phyloP scores from a whole-genome alignment of 2,113 vertebrate species.

The Alectura lathami region DNA sequence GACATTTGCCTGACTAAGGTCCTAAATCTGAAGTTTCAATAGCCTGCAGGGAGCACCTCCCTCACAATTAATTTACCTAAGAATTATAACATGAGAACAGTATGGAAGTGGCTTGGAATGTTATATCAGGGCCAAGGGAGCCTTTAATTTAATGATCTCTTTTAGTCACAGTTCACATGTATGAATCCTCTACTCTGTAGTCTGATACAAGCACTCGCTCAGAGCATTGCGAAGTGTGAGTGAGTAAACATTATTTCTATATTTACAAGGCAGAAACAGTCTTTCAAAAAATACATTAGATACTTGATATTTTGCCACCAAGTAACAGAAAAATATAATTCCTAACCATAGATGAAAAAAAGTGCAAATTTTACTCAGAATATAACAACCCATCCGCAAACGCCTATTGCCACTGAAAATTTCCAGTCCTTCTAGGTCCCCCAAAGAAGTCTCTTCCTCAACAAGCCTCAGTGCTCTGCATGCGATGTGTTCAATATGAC shows the following conservation, averaged over 20 bases:
- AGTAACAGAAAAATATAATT: neutral
- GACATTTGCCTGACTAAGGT: neutral
- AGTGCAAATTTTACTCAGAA: neutral
- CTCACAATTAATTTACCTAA: constrained; percentile 55
- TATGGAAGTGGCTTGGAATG: constrained; percentile 42
- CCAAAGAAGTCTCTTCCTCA: neutral
- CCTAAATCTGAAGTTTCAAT: constrained; percentile 51
- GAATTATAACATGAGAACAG: constrained; percentile 58
- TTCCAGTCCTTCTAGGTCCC: neutral
- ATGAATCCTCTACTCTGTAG: constrained; percentile 20
- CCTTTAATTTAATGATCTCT: constrained; percentile 57
- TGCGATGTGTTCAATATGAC: neutral
- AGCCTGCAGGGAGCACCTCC: constrained; percentile 30
- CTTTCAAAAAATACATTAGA: neutral
- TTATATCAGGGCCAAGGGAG: constrained; percentile 51
- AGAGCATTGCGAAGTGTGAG: neutral
- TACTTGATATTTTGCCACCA: neutral
- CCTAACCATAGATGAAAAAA: neutral
- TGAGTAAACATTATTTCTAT: neutral
- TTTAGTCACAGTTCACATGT: constrained; percentile 23
- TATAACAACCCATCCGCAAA: neutral
- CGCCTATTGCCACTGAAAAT: neutral
- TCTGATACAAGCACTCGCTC: neutral
- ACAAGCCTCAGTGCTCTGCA: neutral
- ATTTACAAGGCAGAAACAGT: neutral